phyloP scores from a whole-genome alignment of 2,113 vertebrate genomes.

The Datnioides undecimradiatus region DNA sequence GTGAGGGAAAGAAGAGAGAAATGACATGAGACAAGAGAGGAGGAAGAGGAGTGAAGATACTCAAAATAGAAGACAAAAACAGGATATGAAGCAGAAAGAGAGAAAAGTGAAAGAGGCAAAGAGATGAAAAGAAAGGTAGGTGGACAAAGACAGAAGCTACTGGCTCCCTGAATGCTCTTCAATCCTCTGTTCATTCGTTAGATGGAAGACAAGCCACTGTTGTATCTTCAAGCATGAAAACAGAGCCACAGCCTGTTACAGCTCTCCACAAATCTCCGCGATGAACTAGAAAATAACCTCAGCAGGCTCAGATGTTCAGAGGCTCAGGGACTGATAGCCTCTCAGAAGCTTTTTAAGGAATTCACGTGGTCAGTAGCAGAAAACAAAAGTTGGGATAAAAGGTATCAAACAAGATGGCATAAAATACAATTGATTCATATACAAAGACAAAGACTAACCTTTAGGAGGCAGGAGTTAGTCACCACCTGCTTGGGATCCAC shows the following conservation, averaged over 20 bases:
- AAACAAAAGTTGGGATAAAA: not conserved
- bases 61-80: not conserved
- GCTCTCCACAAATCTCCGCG: constrained; percentile 44
- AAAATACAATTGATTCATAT: not conserved
- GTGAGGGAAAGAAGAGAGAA: not conserved
- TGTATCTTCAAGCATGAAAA: constrained; percentile 43
- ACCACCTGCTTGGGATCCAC: constrained; percentile 99
- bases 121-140: constrained; percentile 7
- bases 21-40: not conserved
- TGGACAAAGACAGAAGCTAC: constrained; percentile 46
- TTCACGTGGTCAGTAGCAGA: not conserved
- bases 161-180: constrained; percentile 42
- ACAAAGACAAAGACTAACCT: constrained; percentile 82
- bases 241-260: constrained; percentile 47
- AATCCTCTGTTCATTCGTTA: constrained; percentile 57
- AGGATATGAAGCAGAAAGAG: constrained; percentile 1
- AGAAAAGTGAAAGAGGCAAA: not conserved
- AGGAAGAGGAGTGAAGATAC: not conserved
- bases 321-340: not conserved
- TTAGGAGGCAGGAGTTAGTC: constrained; percentile 96
- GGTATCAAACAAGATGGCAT: not conserved
- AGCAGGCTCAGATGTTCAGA: not conserved
- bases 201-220: constrained; percentile 58
- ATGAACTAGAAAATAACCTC: constrained; percentile 47
- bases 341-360: not conserved